These are phyloP conservation scores for Drosophila littoralis DNA, from an alignment of 1,140 invertebrate genomes.

Conservation along the genomic window DNA sequence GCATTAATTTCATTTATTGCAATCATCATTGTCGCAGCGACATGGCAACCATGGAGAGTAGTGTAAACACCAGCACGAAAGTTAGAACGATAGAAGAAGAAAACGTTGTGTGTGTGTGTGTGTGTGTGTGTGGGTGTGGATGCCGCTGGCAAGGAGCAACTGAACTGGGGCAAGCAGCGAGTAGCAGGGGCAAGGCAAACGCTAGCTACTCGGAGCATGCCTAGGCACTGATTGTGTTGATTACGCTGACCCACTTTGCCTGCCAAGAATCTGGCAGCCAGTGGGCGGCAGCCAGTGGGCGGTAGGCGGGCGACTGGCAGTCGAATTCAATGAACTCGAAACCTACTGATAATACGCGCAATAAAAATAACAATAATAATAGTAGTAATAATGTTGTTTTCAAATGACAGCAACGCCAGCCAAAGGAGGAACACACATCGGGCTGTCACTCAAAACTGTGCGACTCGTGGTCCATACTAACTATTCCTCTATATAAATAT, in stretches of 20 bases:
- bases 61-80: conserved; percentile 68
- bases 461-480: background rate
- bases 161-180: background rate
- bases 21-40: conserved; percentile 71
- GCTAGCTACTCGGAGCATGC: conserved; percentile 46
- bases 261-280: conserved; percentile 57
- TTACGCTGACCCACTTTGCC: conserved; percentile 77
- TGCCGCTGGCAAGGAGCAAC: conserved; percentile 15
- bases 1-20: conserved; percentile 83
- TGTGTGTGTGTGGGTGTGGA: conserved; percentile 13
- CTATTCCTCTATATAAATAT: conserved; percentile 17
- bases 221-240: conserved; percentile 80
- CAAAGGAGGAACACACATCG: conserved; percentile 12
- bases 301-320: conserved; percentile 14
- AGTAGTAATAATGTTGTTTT: conserved; percentile 79
- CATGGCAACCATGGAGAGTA: conserved; percentile 72
- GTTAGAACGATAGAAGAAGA: conserved; percentile 48
- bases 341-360: conserved; percentile 78
- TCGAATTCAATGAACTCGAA: conserved; percentile 82
- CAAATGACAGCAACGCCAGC: conserved; percentile 56
- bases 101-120: background rate
- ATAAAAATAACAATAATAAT: conserved; percentile 75
- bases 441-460: conserved; percentile 40
- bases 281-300: conserved; percentile 1
- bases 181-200: conserved; percentile 2